phyloP scores from a whole-genome alignment of 2,113 vertebrate species.

The Chloebia gouldiae region DNA sequence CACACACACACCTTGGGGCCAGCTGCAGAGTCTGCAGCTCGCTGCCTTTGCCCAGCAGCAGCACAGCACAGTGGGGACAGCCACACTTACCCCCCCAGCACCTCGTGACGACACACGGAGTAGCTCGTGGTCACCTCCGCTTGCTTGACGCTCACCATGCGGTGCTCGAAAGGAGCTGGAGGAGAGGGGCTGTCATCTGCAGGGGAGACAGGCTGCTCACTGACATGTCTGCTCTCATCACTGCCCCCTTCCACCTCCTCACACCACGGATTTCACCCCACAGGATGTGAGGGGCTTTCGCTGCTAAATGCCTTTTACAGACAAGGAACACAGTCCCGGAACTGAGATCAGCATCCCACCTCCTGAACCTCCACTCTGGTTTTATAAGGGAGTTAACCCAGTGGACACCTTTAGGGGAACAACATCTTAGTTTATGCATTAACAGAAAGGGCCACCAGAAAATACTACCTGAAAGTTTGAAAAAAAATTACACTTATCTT shows the following conservation, averaged over 20 bases:
- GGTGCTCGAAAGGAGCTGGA: conserved; percentile 85
- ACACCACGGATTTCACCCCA: rapidly evolving
- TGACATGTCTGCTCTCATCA: not conserved
- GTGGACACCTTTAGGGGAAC: not conserved
- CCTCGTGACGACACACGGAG: conserved; percentile 70
- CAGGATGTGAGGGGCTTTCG: not conserved
- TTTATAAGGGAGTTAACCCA: not conserved
- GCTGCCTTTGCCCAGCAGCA: not conserved
- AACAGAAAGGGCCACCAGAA: not conserved
- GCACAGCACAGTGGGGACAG: not conserved
- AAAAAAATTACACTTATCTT: not conserved
- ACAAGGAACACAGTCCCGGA: not conserved
- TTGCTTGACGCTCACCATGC: conserved; percentile 81
- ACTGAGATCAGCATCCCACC: not conserved
- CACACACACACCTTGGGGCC: not conserved
- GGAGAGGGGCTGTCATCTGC: conserved; percentile 86
- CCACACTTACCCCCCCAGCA: conserved; percentile 86
- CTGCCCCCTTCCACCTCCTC: not conserved
- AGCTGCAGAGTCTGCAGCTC: not conserved
- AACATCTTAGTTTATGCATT: not conserved
- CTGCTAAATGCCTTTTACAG: not conserved
- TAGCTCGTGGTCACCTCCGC: conserved; percentile 71
- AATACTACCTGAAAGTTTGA: not conserved
- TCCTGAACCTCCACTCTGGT: not conserved
- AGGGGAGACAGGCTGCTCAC: not conserved